Conservation (phyloP, 2,113 vertebrate species). For the Pluvialis apricaria region DNA sequence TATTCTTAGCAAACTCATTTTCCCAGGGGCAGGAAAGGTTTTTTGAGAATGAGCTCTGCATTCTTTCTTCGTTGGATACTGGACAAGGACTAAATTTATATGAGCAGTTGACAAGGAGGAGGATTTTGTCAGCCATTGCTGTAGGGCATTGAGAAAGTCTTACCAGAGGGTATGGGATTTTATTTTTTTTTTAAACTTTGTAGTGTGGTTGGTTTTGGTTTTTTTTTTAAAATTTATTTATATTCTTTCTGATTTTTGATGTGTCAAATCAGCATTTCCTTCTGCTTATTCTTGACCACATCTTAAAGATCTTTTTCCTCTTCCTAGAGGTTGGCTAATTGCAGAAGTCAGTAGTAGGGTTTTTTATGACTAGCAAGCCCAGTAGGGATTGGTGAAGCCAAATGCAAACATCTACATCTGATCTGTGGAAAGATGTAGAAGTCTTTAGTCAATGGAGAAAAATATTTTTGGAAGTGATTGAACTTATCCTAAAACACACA, state of each 20-base stretch:
- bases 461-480: not conserved
- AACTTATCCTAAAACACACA: not conserved
- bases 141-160: not conserved
- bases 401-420: not conserved
- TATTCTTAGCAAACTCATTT: not conserved
- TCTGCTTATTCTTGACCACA: not conserved
- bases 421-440: not conserved
- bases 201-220: not conserved
- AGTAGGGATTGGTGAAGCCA: not conserved
- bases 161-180: not conserved
- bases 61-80: not conserved
- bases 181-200: not conserved
- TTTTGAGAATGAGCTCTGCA: not conserved
- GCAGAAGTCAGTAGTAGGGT: not conserved
- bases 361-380: not conserved
- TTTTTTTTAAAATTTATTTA: not conserved
- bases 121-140: not conserved
- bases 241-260: not conserved
- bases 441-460: not conserved
- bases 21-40: not conserved
- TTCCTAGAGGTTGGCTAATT: not conserved
- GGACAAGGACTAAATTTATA: not conserved
- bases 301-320: not conserved
- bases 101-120: not conserved
- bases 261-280: not conserved